Evolutionary conservation across 2,797 vertebrate species (phyloP).

Genomic region (Coilia nasus): DNA sequence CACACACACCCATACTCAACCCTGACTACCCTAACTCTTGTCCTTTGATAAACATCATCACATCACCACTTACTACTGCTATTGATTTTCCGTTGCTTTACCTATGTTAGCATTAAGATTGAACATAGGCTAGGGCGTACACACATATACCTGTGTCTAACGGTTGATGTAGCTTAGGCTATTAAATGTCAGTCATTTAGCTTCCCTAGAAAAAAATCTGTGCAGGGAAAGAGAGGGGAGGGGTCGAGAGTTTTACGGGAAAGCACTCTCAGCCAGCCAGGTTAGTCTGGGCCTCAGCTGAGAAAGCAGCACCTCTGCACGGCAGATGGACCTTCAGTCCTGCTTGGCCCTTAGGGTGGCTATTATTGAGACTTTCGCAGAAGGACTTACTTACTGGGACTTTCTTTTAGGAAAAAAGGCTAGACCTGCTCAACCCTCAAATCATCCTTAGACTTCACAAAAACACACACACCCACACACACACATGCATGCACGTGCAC

Average conservation of each 20-base stretch:
- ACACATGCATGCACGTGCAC: background rate
- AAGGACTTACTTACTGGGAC: background rate
- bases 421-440: background rate
- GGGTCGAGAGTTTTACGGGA: background rate
- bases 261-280: background rate
- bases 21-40: background rate
- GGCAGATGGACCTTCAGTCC: background rate
- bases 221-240: background rate
- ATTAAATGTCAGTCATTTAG: background rate
- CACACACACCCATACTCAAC: background rate
- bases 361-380: background rate
- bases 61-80: background rate
- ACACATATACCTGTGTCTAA: background rate
- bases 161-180: too few relatives aligned
- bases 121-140: background rate
- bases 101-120: background rate
- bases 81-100: background rate
- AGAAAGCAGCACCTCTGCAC: background rate
- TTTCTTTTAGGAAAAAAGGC: background rate
- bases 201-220: background rate
- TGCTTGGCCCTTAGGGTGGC: background rate
- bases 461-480: background rate
- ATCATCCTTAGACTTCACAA: background rate
- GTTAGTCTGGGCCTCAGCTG: background rate
- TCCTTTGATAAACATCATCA: conserved; percentile 12